Base-by-base conservation (phyloP, 2,797 vertebrate genomes). In the Merluccius polli region DNA sequence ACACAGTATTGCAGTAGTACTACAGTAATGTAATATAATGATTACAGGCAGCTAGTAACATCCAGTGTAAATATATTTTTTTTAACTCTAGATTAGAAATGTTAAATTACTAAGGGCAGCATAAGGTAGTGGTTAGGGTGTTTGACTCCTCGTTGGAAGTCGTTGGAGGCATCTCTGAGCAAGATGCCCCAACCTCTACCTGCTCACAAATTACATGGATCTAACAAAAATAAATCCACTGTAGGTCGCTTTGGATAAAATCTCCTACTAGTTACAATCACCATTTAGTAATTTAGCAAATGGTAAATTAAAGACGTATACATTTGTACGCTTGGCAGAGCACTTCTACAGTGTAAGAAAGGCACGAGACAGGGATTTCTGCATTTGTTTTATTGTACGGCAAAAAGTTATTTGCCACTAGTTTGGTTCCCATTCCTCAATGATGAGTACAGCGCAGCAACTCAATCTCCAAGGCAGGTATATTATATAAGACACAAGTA, bases 371-470 rank as follows among this genome's bases (percentile, higher is more conserved):
- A 27, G 59, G 1, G 9, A 27, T 65, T 27, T 65, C 59, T 65
- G 59, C n/a, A 65, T 65, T 65, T 65, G 24, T 65, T 65, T 65
- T 65, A 65, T 27, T 65, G 24, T 65, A 65, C 59, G n/a, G 24
- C 24, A 65, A 65, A 65, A 27, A 27, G 59, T 9, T 27, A 2
- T 65, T 65, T 27, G 9, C 52, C 52, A 2, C n/a, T 8, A 9
- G 59, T 65, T 65, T 65, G 59, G 59, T 65, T 65, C n/a, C 59
- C 24, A 65, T 16, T 18, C 16, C n/a, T 27, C 59, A 11, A 27
- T 24, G 13, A 24, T 9, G 59, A 65, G 59, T 27, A 65, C 59
- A 27, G 59, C 3, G 59, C 59, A 65, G 6, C 52, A 59, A 59
- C 52, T 59, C 52, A 24, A 65, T 27, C 59, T 65, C 59, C 59